Evolutionary conservation across 2,888 invertebrate genomes (phyloP).

Genomic region (Latrodectus hesperus): DNA sequence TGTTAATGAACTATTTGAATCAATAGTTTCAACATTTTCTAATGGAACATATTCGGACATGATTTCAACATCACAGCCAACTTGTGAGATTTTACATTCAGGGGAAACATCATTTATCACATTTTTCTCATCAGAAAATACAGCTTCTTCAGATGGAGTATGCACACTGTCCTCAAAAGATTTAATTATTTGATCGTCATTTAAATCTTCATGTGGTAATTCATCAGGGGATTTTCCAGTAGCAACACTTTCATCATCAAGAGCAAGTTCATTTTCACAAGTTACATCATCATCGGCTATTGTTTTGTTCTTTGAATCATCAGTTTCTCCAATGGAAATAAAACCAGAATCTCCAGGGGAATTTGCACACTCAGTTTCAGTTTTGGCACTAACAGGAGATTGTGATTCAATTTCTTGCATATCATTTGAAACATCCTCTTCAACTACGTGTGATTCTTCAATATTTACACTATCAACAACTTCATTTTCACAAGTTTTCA

Average conservation of each 20-base stretch:
- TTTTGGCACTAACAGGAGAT: conserved; percentile 41
- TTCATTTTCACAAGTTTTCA: conserved; percentile 29
- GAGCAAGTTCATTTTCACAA: conserved; percentile 43
- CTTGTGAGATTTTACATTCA: not conserved
- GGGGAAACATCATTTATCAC: not conserved
- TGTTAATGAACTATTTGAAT: not conserved
- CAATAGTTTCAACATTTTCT: not conserved
- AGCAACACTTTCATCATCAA: conserved; percentile 57
- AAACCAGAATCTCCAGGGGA: conserved; percentile 60
- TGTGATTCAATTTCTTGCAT: conserved; percentile 28
- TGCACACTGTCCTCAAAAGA: conserved; percentile 40
- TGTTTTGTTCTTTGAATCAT: conserved; percentile 40
- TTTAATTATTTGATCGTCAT: conserved; percentile 29
- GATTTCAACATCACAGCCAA: not conserved
- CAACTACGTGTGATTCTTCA: not conserved
- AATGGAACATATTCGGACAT: not conserved
- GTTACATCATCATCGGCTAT: conserved; percentile 48
- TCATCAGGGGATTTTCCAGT: conserved; percentile 62
- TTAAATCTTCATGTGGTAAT: conserved; percentile 39
- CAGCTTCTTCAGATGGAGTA: conserved; percentile 11
- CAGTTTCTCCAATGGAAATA: conserved; percentile 41
- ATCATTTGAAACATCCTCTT: not conserved
- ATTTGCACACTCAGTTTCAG: conserved; percentile 45
- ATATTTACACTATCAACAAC: conserved; percentile 48
- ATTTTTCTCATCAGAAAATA: not conserved